Percentiles rank a stretch among this genome's conserved stretches.
Evolutionary conservation across 2,797 vertebrate species (phyloP).

Genomic region (Microcaecilia unicolor): DNA sequence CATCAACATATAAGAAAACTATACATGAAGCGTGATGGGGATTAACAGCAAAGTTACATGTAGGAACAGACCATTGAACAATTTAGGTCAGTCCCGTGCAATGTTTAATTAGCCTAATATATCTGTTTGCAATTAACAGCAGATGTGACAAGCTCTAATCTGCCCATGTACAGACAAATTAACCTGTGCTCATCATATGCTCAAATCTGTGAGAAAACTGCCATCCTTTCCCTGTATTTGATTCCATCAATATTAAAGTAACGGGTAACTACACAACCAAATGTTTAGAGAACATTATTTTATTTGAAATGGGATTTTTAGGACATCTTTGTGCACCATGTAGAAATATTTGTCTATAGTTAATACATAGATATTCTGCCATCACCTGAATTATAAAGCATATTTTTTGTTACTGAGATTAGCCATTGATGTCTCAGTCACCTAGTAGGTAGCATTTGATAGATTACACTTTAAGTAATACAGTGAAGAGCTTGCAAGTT

Average conservation of each 20-base stretch:
- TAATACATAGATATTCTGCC: conserved; percentile 20
- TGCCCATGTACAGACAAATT: conserved; percentile 86
- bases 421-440: conserved; percentile 1
- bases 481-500: conserved; percentile 8
- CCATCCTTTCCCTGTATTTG: conserved; percentile 71
- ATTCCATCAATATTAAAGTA: conserved; percentile 64
- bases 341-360: conserved; percentile 2
- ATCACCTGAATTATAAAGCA: conserved; percentile 20
- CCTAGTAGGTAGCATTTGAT: conserved; percentile 14
- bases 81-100: conserved; percentile 68
- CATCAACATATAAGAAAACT: conserved; percentile 47
- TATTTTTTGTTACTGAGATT: conserved; percentile 11
- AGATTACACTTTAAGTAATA: conserved; percentile 44
- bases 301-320: conserved; percentile 26
- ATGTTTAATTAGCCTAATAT: conserved; percentile 72
- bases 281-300: conserved; percentile 74
- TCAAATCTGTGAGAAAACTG: conserved; percentile 83
- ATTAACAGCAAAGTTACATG: conserved; percentile 51
- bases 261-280: conserved; percentile 88
- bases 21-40: conserved; percentile 54
- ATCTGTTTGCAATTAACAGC: conserved; percentile 86
- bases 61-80: conserved; percentile 57
- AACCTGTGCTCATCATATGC: conserved; percentile 96
- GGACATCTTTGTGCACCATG: conserved; percentile 26
- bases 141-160: conserved; percentile 79